These are phyloP conservation scores for Sweltsa coloradensis DNA, from an alignment of 1,140 invertebrate species.

Conservation along the genomic window DNA sequence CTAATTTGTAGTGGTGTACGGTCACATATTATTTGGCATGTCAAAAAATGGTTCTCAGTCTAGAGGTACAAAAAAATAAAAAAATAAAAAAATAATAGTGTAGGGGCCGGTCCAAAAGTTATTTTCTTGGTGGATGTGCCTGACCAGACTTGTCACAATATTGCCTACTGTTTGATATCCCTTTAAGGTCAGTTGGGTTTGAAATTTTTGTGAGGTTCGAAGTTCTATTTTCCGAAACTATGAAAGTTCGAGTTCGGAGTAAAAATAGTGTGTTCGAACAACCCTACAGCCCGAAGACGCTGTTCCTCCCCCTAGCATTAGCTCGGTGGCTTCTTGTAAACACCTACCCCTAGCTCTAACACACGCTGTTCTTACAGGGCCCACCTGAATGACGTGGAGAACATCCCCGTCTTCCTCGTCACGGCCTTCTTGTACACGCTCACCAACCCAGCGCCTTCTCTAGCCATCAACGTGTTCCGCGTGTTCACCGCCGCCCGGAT, in stretches of 20 bases:
- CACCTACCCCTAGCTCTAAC: too few relatives aligned
- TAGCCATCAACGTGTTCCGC: slow-evolving; percentile 45
- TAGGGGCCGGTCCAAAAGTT: too few relatives aligned
- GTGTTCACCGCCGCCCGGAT: slow-evolving; percentile 42
- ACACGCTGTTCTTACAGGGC: slow-evolving; percentile 32
- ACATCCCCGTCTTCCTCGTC: slow-evolving; percentile 47
- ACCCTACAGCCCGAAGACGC: neutral
- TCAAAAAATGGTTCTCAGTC: too few relatives aligned
- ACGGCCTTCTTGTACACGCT: slow-evolving; percentile 44
- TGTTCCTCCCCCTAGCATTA: neutral
- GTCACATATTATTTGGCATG: too few relatives aligned
- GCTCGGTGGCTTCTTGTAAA: too few relatives aligned
- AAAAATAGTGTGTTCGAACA: too few relatives aligned
- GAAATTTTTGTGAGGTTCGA: neutral
- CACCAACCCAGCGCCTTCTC: slow-evolving; percentile 36
- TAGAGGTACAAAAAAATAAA: too few relatives aligned
- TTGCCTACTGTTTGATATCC: too few relatives aligned
- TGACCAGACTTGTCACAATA: too few relatives aligned
- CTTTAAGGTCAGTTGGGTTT: neutral
- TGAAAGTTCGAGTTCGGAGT: neutral
- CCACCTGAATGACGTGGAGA: slow-evolving; percentile 58
- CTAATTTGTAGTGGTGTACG: too few relatives aligned
- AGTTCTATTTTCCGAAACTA: neutral
- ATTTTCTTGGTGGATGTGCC: too few relatives aligned
- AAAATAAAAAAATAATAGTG: too few relatives aligned